Evolutionary conservation across 2,888 invertebrate species (phyloP).

Genomic region (Eupeodes luniger): DNA sequence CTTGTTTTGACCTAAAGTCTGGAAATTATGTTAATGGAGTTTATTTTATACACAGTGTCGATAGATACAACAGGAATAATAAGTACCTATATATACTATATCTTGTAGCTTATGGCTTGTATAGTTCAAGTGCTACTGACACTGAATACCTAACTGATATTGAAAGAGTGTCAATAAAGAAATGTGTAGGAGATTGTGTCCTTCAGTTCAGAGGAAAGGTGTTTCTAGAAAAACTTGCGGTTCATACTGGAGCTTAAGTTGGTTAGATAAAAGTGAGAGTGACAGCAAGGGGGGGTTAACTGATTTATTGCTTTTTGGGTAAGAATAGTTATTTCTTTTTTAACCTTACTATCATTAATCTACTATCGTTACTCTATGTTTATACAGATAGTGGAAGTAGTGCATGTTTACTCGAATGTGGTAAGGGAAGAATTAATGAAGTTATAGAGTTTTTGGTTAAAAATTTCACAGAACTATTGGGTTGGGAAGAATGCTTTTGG

Average conservation of each 20-base stretch:
- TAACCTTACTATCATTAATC: too few relatives aligned
- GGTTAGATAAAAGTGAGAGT: neutral
- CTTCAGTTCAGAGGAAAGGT: neutral
- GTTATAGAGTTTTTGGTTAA: too few relatives aligned
- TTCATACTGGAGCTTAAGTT: neutral
- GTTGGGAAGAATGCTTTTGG: too few relatives aligned
- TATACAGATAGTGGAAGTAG: too few relatives aligned
- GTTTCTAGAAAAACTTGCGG: neutral
- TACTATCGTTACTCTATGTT: too few relatives aligned
- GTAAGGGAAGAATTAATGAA: too few relatives aligned
- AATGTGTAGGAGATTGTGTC: neutral
- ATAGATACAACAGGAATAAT: neutral
- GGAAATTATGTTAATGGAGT: constrained; percentile 13
- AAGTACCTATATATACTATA: neutral
- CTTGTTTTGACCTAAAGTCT: constrained; percentile 22
- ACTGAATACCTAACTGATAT: neutral
- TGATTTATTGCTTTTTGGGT: too few relatives aligned
- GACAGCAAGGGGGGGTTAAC: too few relatives aligned
- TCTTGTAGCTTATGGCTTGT: neutral
- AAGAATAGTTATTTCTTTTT: too few relatives aligned
- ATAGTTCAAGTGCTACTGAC: constrained; percentile 4
- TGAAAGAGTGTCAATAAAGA: constrained; percentile 7
- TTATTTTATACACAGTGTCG: neutral
- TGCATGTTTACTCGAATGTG: too few relatives aligned
- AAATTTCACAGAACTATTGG: too few relatives aligned